phyloP scores from a whole-genome alignment of 1,140 invertebrate genomes.

The Drosophila tristis region DNA sequence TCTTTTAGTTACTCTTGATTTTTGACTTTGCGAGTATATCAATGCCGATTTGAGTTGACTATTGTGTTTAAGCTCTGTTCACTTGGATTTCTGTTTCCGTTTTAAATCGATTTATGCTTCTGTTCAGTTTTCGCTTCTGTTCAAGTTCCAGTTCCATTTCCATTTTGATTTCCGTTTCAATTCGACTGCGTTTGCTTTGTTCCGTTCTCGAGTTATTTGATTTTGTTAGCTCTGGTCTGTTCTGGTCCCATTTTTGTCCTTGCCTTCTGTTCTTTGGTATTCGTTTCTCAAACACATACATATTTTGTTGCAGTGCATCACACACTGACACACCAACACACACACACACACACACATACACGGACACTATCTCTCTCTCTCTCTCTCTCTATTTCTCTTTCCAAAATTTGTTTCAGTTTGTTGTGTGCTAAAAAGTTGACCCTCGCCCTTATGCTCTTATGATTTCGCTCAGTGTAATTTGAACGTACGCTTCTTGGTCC shows the following conservation, averaged over 20 bases:
- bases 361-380: slow-evolving; percentile 12
- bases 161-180: slow-evolving; percentile 22
- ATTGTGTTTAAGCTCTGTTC: slow-evolving; percentile 10
- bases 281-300: not conserved
- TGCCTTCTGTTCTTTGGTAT: slow-evolving; percentile 11
- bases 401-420: slow-evolving; percentile 35
- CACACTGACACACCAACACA: slow-evolving; percentile 25
- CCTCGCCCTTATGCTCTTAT: slow-evolving; percentile 37
- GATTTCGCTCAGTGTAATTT: slow-evolving; percentile 54
- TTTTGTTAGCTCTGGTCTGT: slow-evolving; percentile 4
- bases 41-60: no score
- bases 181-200: slow-evolving; percentile 14
- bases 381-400: not conserved
- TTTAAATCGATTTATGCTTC: slow-evolving; percentile 1
- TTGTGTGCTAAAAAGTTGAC: slow-evolving; percentile 31
- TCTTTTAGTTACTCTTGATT: no score
- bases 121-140: not conserved
- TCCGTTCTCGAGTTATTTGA: slow-evolving; percentile 3
- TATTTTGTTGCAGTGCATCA: slow-evolving; percentile 18
- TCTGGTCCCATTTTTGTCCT: slow-evolving; percentile 7
- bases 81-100: not conserved
- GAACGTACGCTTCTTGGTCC: slow-evolving; percentile 38
- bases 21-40: no score
- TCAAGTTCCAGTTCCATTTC: not conserved
- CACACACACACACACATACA: slow-evolving; percentile 20